A percentile compares a stretch with the other conserved stretches of the same genome.
phyloP scores from a whole-genome alignment of 2,888 invertebrate species.

The Tipula vernalis region DNA sequence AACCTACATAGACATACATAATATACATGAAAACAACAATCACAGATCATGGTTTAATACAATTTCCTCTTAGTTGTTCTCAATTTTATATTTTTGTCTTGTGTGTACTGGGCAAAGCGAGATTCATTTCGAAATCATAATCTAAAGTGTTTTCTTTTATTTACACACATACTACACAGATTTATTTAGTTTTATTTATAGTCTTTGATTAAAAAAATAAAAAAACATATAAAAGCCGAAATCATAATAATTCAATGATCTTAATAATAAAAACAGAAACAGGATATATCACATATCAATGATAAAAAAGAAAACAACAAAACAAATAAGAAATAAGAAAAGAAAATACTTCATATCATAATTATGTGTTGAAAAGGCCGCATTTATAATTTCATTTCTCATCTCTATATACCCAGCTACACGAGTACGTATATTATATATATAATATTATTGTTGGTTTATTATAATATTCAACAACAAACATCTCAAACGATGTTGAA shows the following conservation, averaged over 20 bases:
- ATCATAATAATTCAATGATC: not conserved
- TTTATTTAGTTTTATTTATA: not conserved
- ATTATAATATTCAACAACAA: not conserved
- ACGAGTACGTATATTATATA: not conserved
- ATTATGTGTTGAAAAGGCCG: slow-evolving; percentile 6
- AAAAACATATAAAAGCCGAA: not conserved
- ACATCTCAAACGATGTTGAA: not conserved
- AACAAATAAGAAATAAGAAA: not conserved
- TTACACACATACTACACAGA: not conserved
- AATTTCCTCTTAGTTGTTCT: not conserved
- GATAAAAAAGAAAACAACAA: not conserved
- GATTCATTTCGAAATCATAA: not conserved
- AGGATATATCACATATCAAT: slow-evolving; percentile 9
- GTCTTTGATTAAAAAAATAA: not conserved
- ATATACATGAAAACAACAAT: not conserved
- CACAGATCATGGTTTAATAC: not conserved
- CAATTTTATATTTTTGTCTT: not conserved
- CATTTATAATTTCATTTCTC: not conserved
- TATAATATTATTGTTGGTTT: not conserved
- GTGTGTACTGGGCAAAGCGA: not conserved
- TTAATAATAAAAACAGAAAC: slow-evolving; percentile 7
- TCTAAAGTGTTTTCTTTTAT: not conserved
- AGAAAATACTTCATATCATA: not conserved
- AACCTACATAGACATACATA: not conserved
- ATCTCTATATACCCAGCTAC: not conserved